Evolutionary conservation across 2,113 vertebrate genomes (phyloP), one percentile per base, ranked within the genome.

Genomic region (Panthera tigris): DNA sequence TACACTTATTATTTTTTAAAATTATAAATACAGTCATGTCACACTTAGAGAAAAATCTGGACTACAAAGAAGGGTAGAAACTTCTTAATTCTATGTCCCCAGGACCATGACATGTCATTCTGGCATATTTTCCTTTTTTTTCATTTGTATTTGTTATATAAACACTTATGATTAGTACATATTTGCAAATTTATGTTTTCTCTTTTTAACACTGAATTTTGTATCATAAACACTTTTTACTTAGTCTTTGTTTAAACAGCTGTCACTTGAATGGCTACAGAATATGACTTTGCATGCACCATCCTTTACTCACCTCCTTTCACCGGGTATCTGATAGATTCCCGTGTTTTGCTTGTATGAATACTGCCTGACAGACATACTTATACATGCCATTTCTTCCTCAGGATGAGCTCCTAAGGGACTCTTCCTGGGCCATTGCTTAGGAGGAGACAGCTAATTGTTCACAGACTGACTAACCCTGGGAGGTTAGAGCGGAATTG

Each of bases 41-140:
- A 81, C 7, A 80, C 90, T 91, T 65, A 73, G 93, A 92, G 87
- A 97, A 83, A 84, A 95, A 57, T 41, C 19, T 65, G 41, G 16
- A 83, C 55, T 83, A 79, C 74, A 84, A 33, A 81, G 36, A 86
- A 68, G 68, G 79, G n/a, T 71, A 95, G 89, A 95, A 91, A 79
- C 23, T 82, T 95, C 95, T 78, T 86, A 86, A 45, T 94, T 4
- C 21, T 79, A 0, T 57, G 25, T 92, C 29, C 65, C 8, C 16
- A 74, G 1, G 78, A 52, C 1, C 23, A 1, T 68, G 33, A 68
- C 50, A 19, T 29, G 36, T 86, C 45, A 81, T 93, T 84, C 39
- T 84, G n/a, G 14, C 69, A 5, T 65, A 9, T 86, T 45, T 66
- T 91, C 9, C 65, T 69, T 55, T 79, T 89, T 52, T 33, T 10